phyloP scores from a whole-genome alignment of 2,113 vertebrate genomes.

The Paradoxurus hermaphroditus region DNA sequence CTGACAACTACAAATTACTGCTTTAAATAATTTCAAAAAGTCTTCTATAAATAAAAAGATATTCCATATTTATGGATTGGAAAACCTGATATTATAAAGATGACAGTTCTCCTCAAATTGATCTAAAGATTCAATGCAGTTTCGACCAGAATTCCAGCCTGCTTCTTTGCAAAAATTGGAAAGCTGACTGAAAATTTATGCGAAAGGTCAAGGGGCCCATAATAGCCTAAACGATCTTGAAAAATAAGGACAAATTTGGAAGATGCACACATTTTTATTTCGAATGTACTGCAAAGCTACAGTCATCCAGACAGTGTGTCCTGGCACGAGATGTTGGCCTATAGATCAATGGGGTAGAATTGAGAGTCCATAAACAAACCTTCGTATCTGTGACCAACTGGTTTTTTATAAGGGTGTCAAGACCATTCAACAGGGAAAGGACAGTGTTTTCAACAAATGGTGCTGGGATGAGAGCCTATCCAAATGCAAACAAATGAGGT shows the following conservation, averaged over 20 bases:
- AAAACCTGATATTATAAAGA: neutral
- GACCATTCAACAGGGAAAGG: neutral
- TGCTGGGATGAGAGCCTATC: too few relatives aligned
- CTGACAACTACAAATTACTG: neutral
- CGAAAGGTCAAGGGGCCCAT: neutral
- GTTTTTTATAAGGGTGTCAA: neutral
- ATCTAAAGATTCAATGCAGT: too few relatives aligned
- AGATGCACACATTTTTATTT: neutral
- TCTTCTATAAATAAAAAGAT: neutral
- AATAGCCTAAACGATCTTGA: neutral
- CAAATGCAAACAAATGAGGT: neutral
- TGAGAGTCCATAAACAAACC: neutral
- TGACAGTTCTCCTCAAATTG: neutral
- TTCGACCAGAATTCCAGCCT: neutral
- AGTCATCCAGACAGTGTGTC: neutral
- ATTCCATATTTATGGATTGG: neutral
- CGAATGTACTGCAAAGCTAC: neutral
- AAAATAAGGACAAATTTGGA: neutral
- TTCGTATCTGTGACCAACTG: neutral
- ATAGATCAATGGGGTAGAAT: neutral
- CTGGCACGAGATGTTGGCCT: neutral
- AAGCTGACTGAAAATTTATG: neutral
- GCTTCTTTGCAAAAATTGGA: neutral
- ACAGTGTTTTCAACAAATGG: neutral
- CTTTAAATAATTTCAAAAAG: neutral